Percentiles rank a stretch among this genome's conserved stretches.
These are phyloP conservation scores for Pangasius mekongensis DNA, from an alignment of 2,797 vertebrate genomes.

Conservation along the genomic window DNA sequence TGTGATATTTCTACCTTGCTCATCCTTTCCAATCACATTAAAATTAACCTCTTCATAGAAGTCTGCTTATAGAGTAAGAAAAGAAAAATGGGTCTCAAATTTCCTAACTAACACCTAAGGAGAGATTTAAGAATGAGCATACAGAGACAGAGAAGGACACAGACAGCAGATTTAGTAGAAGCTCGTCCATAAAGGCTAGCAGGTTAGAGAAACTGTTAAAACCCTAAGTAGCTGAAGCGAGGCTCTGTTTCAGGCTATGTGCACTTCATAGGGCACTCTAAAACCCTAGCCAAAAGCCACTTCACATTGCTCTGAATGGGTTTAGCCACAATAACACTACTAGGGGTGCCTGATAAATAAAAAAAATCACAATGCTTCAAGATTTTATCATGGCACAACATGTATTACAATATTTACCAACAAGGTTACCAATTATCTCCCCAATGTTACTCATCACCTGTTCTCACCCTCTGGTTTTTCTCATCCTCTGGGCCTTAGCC, in stretches of 20 bases:
- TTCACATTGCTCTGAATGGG: constrained; percentile 72
- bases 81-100: constrained; percentile 71
- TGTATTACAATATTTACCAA: neutral
- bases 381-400: neutral
- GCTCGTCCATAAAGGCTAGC: constrained; percentile 79
- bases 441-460: neutral
- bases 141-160: neutral
- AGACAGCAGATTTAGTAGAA: constrained; percentile 76
- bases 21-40: constrained; percentile 56
- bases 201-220: constrained; percentile 77
- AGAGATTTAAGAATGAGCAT: neutral
- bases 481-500: neutral
- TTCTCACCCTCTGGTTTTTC: neutral
- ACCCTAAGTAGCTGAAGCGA: constrained; percentile 73
- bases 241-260: constrained; percentile 73
- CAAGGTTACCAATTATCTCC: neutral
- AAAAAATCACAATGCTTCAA: neutral
- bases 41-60: constrained; percentile 58
- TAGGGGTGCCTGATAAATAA: neutral
- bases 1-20: constrained; percentile 62
- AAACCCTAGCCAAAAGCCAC: constrained; percentile 73
- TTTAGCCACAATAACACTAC: constrained; percentile 73
- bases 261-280: constrained; percentile 73
- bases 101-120: neutral
- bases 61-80: constrained; percentile 36